Conservation (phyloP, 2,888 invertebrate species). For the Psylliodes chrysocephalus region DNA sequence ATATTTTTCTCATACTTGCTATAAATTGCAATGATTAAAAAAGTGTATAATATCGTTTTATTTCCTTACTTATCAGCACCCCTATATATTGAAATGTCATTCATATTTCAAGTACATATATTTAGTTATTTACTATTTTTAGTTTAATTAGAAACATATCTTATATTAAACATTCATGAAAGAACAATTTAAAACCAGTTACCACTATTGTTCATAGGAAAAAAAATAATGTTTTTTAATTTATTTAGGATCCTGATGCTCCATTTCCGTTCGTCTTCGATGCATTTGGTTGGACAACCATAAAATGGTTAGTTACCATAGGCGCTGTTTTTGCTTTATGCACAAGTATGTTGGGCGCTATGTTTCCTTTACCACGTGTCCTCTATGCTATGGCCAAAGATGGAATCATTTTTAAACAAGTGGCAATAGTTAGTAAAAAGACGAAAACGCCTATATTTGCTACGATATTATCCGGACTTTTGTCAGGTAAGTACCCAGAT, state of each 20-base stretch:
- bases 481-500: slow-evolving; percentile 76
- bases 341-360: slow-evolving; percentile 86
- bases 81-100: too few relatives aligned
- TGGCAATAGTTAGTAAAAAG: slow-evolving; percentile 75
- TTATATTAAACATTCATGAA: too few relatives aligned
- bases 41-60: too few relatives aligned
- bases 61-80: too few relatives aligned
- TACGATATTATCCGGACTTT: slow-evolving; percentile 78
- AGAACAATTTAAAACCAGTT: too few relatives aligned
- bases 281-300: slow-evolving; percentile 76
- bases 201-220: too few relatives aligned
- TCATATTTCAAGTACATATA: too few relatives aligned
- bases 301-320: slow-evolving; percentile 90
- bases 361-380: slow-evolving; percentile 89
- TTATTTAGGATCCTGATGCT: slow-evolving; percentile 77
- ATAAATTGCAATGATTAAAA: too few relatives aligned
- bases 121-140: too few relatives aligned
- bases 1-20: too few relatives aligned
- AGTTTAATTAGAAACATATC: too few relatives aligned
- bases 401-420: slow-evolving; percentile 81
- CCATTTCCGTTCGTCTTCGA: slow-evolving; percentile 90
- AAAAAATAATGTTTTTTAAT: background rate
- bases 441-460: slow-evolving; percentile 85
- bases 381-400: slow-evolving; percentile 92
- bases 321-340: slow-evolving; percentile 93